Evolutionary conservation across 1,140 invertebrate species (phyloP), one percentile per base, ranked within the genome.

Genomic region (Aphidius ervi): DNA sequence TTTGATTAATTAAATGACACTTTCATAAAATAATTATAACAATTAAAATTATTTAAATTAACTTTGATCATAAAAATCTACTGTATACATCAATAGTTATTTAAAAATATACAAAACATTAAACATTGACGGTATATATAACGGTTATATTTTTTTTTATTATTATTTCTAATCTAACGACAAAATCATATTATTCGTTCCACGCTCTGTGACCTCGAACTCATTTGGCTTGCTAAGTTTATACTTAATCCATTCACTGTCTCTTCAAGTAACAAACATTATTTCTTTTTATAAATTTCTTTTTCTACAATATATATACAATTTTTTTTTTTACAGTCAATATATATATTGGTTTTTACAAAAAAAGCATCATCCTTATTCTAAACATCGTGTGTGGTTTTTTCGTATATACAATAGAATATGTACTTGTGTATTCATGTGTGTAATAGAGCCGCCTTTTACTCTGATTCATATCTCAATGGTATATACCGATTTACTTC

Each of bases 171-270:
- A 59, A 59, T 59, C 57, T 59, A 59, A 59, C 48, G 57, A 59
- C 57, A 59, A 59, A 59, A 59, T 59, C 57, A 39, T 59, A 43
- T 40, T 10, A 23, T n/a, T 54, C 58, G 64, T 64, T 67, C 49
- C 54, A 60, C 61, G 58, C 70, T 70, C 48, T 48, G 48, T 69
- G 69, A 70, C 68, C 68, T 62, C 63, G 63, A 55, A 50, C 66
- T 68, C 68, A 70, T 74, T 70, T 72, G 69, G 66, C 63, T 74
- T 72, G 70, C 70, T 52, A 72, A 73, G 73, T 54, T 43, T 42
- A 31, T 5, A 42, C 16, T 1, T 16, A 16, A 16, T 54, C 48
- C 57, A 46, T 48, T 43, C 62, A 46, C 57, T 62, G 8, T 46
- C 54, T 58, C 20, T 40, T 3, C 43, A 23, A 46, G 2, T 31